These are phyloP conservation scores for Channallabes apus DNA, from an alignment of 2,797 vertebrate species.

Conservation along the genomic window DNA sequence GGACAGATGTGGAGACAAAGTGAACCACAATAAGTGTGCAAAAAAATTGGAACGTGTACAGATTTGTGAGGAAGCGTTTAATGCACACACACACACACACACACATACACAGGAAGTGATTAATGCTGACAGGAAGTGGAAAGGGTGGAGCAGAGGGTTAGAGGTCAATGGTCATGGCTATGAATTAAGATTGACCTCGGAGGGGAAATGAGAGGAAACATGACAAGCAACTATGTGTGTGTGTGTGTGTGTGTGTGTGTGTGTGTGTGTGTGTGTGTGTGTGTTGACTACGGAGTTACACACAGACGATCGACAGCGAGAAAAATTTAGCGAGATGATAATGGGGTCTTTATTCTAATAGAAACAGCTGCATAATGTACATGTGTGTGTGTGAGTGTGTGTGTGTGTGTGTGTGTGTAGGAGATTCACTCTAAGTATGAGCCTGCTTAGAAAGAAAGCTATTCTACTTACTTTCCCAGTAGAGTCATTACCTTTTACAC, in stretches of 20 bases:
- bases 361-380: slow-evolving; percentile 26
- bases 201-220: slow-evolving; percentile 39
- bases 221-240: slow-evolving; percentile 21
- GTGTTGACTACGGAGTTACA: background rate
- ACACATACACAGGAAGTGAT: slow-evolving; percentile 41
- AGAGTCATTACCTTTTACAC: slow-evolving; percentile 22
- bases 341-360: slow-evolving; percentile 37
- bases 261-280: slow-evolving; percentile 29
- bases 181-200: slow-evolving; percentile 31
- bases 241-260: slow-evolving; percentile 27
- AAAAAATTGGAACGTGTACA: background rate
- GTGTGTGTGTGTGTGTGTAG: background rate
- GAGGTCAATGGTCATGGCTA: slow-evolving; percentile 39
- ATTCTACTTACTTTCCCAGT: slow-evolving; percentile 23
- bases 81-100: slow-evolving; percentile 12
- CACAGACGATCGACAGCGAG: slow-evolving; percentile 10
- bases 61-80: background rate
- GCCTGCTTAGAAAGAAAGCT: slow-evolving; percentile 14
- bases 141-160: slow-evolving; percentile 39
- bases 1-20: background rate
- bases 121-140: slow-evolving; percentile 47
- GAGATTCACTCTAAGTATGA: background rate
- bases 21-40: background rate
- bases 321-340: slow-evolving; percentile 19
- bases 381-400: slow-evolving; percentile 18